These are phyloP conservation scores for Ashinkailepas kermadecensis DNA, from an alignment of 2,888 invertebrate genomes.

Conservation along the genomic window DNA sequence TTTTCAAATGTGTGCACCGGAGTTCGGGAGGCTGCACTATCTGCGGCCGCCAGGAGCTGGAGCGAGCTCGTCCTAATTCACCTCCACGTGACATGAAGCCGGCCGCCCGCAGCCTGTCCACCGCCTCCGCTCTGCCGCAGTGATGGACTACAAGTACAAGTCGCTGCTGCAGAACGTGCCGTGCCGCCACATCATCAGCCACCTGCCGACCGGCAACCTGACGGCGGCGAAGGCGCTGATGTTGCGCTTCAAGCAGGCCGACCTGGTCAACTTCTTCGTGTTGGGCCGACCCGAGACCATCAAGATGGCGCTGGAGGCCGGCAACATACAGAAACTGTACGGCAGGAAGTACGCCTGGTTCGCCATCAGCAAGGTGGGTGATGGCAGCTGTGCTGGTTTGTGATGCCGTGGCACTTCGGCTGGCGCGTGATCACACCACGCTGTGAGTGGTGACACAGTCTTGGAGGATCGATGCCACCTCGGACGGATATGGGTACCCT, in stretches of 20 bases:
- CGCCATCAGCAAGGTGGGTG: slow-evolving; percentile 58
- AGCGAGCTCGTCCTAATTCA: too few relatives aligned
- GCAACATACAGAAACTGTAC: slow-evolving; percentile 66
- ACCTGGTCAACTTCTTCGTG: slow-evolving; percentile 83
- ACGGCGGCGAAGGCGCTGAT: slow-evolving; percentile 41
- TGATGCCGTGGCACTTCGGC: too few relatives aligned
- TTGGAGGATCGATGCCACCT: too few relatives aligned
- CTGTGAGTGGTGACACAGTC: too few relatives aligned
- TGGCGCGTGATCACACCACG: too few relatives aligned
- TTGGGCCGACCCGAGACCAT: slow-evolving; percentile 66
- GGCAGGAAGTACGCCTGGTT: slow-evolving; percentile 83
- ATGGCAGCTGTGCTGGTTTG: too few relatives aligned
- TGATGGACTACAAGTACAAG: slow-evolving; percentile 91
- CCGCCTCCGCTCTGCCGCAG: slow-evolving; percentile 44
- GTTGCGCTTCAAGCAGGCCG: slow-evolving; percentile 51
- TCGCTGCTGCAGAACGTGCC: slow-evolving; percentile 81
- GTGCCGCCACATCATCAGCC: slow-evolving; percentile 70
- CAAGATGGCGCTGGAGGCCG: slow-evolving; percentile 58
- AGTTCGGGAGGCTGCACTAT: too few relatives aligned
- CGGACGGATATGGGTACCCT: too few relatives aligned
- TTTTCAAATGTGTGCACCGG: too few relatives aligned
- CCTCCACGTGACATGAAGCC: too few relatives aligned
- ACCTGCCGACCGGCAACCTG: slow-evolving; percentile 42
- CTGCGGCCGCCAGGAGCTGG: too few relatives aligned
- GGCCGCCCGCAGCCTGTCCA: background rate